A percentile compares a stretch with the other conserved stretches of the same genome.
phyloP scores from a whole-genome alignment of 2,888 invertebrate genomes.

The Timema cristinae region DNA sequence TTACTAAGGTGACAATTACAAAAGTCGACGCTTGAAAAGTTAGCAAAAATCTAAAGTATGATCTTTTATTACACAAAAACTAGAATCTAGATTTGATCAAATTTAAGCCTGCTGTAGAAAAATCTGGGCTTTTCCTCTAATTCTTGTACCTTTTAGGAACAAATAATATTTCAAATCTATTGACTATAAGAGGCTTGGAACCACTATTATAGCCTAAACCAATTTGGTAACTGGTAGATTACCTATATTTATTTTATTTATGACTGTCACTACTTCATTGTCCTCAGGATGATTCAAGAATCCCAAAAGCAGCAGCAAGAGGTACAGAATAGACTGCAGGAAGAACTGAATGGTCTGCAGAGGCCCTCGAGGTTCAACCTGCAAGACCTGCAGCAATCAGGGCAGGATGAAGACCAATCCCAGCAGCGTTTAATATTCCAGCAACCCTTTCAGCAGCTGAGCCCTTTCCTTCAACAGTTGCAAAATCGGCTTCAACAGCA shows the following conservation, averaged over 20 bases:
- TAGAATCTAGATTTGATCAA: too few relatives aligned
- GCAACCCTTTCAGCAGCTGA: neutral
- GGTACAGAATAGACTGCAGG: slow-evolving; percentile 35
- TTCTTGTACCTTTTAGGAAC: too few relatives aligned
- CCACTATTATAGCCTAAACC: too few relatives aligned
- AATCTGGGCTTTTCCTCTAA: too few relatives aligned
- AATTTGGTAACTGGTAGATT: too few relatives aligned
- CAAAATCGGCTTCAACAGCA: neutral
- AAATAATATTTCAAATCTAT: too few relatives aligned
- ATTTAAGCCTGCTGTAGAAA: too few relatives aligned
- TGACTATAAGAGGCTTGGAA: too few relatives aligned
- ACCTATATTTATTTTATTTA: neutral
- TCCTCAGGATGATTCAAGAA: slow-evolving; percentile 26
- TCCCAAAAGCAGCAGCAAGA: slow-evolving; percentile 34
- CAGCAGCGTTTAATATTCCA: neutral
- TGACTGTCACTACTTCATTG: neutral
- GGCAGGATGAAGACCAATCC: slow-evolving; percentile 29
- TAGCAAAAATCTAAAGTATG: too few relatives aligned
- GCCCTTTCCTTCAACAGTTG: slow-evolving; percentile 12
- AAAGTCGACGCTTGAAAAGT: too few relatives aligned
- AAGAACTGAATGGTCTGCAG: neutral
- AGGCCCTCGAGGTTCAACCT: slow-evolving; percentile 18
- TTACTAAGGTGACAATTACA: too few relatives aligned
- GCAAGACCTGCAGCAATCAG: slow-evolving; percentile 34
- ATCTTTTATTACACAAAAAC: too few relatives aligned